Conservation (phyloP, 1,140 invertebrate genomes). For the Rhizoglyphus robini region DNA sequence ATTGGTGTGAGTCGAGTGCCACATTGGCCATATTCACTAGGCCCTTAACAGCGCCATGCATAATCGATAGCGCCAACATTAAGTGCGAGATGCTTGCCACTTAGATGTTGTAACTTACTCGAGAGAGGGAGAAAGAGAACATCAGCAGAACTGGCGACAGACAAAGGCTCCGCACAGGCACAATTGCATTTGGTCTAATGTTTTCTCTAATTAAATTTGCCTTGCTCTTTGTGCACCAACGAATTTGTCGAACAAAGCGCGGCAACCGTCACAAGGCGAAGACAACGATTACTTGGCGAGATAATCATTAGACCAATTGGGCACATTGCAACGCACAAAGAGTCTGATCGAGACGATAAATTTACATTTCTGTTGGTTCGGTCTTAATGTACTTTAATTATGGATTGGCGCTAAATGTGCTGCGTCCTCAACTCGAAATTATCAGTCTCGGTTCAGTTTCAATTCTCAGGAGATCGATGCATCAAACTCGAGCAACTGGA, state of each 20-base stretch:
- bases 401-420: constrained; percentile 2
- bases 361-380: neutral
- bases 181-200: too few relatives aligned
- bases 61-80: constrained; percentile 4
- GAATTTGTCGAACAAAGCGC: constrained; percentile 8
- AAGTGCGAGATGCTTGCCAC: neutral
- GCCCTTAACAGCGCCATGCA: too few relatives aligned
- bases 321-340: neutral
- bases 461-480: constrained; percentile 10
- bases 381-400: constrained; percentile 11
- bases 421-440: neutral
- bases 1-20: too few relatives aligned
- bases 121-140: too few relatives aligned
- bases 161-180: too few relatives aligned
- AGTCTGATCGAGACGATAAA: constrained; percentile 1
- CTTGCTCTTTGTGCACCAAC: neutral
- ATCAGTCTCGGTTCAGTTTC: neutral
- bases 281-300: neutral
- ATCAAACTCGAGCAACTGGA: too few relatives aligned
- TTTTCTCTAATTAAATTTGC: constrained; percentile 13
- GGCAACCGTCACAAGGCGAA: neutral
- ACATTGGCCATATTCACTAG: too few relatives aligned
- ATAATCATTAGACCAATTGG: constrained; percentile 14
- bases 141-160: too few relatives aligned
- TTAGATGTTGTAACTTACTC: neutral